phyloP scores from a whole-genome alignment of 2,888 invertebrate genomes.

The Spodoptera littoralis region DNA sequence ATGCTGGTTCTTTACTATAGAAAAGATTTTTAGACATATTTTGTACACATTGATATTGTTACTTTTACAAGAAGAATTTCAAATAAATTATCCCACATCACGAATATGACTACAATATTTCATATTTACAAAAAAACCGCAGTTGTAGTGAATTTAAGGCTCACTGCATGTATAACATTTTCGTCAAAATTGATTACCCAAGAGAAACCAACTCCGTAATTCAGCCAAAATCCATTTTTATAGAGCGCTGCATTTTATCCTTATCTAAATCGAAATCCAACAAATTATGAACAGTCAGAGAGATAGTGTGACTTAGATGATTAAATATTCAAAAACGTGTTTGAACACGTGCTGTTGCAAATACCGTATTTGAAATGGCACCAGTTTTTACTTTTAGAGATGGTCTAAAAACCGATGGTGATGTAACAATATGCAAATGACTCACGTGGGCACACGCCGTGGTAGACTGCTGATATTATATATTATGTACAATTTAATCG shows the following conservation, averaged over 20 bases:
- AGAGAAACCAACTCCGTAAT: no score
- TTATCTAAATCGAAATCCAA: conserved; percentile 4
- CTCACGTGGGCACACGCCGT: conserved; percentile 11
- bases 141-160: conserved; percentile 8
- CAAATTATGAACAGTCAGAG: conserved; percentile 8
- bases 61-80: not conserved
- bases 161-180: not conserved
- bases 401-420: conserved; percentile 17
- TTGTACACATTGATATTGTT: not conserved
- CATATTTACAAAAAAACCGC: not conserved
- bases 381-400: conserved; percentile 7
- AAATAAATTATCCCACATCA: not conserved
- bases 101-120: conserved; percentile 5
- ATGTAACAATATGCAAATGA: conserved; percentile 16
- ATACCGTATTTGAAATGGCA: not conserved
- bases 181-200: conserved; percentile 11
- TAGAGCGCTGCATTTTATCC: not conserved
- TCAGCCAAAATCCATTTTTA: conserved; percentile 14
- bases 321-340: conserved; percentile 3
- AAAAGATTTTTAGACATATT: not conserved
- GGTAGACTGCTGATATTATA: conserved; percentile 29
- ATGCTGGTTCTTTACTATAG: not conserved
- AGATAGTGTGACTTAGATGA: conserved; percentile 8
- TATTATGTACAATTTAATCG: conserved; percentile 26
- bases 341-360: conserved; percentile 7